Conservation (phyloP, 2,797 vertebrate genomes). For the Micromesistius poutassou region DNA sequence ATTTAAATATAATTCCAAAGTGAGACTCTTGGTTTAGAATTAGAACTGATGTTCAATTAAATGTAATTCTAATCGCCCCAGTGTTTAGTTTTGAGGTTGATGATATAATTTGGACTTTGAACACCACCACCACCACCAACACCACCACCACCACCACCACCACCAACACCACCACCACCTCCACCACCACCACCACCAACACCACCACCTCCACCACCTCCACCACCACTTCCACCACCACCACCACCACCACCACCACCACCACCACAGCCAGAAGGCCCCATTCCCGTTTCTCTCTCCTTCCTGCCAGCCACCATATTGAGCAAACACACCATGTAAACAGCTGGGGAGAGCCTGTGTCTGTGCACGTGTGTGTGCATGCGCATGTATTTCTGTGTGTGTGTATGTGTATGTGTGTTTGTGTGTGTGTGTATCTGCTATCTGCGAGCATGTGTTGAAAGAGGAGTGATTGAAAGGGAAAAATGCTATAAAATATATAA, state of each 20-base stretch:
- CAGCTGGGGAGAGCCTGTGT: conserved; percentile 51
- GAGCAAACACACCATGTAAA: conserved; percentile 68
- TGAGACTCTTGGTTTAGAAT: not conserved
- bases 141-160: conserved; percentile 31
- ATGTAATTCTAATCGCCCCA: not conserved
- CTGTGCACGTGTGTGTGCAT: conserved; percentile 20
- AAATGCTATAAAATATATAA: not conserved
- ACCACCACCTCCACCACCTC: no score
- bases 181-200: no score
- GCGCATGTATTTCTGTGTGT: conserved; percentile 2
- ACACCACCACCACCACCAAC: not conserved
- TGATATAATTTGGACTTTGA: not conserved
- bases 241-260: no score
- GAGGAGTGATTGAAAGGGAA: not conserved
- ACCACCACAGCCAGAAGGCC: conserved; percentile 27
- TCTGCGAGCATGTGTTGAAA: conserved; percentile 2
- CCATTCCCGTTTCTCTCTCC: conserved; percentile 23
- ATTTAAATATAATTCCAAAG: not conserved
- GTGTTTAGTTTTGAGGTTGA: not conserved
- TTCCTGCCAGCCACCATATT: conserved; percentile 58
- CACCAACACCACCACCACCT: no score
- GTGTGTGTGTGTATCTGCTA: not conserved
- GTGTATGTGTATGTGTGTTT: not conserved
- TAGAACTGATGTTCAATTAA: not conserved
- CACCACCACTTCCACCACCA: no score